These are phyloP conservation scores for Enoplosus armatus DNA, from an alignment of 2,797 vertebrate species.

Conservation along the genomic window DNA sequence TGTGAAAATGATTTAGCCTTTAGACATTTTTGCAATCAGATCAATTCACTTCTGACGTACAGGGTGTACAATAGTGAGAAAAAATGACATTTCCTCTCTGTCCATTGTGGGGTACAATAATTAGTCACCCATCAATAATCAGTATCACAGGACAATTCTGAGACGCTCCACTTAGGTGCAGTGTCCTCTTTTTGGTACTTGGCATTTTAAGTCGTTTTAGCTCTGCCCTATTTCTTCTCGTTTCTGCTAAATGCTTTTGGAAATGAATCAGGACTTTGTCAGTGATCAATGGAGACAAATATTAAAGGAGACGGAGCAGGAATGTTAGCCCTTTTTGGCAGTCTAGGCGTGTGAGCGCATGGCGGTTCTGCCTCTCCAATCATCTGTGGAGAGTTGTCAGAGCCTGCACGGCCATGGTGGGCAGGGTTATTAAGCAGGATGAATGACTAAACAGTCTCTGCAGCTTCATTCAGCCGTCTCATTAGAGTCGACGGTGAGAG, in stretches of 20 bases:
- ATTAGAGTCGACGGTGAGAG: constrained; percentile 77
- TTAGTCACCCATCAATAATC: constrained; percentile 44
- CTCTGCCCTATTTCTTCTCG: constrained; percentile 66
- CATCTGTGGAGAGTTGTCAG: constrained; percentile 79
- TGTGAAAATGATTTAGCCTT: constrained; percentile 7
- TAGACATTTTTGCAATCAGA: constrained; percentile 5
- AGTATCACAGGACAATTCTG: constrained; percentile 16
- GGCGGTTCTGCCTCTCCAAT: constrained; percentile 78
- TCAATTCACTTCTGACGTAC: constrained; percentile 7
- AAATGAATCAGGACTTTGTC: constrained; percentile 75
- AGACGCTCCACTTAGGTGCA: constrained; percentile 38
- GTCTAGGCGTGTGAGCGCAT: constrained; percentile 61
- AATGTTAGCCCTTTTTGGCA: constrained; percentile 76
- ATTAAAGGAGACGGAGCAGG: constrained; percentile 76
- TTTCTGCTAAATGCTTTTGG: constrained; percentile 75
- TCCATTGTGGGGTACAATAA: constrained; percentile 5
- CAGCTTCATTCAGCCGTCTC: constrained; percentile 80
- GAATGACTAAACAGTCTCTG: constrained; percentile 83
- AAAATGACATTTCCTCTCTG: not conserved
- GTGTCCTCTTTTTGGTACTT: constrained; percentile 42
- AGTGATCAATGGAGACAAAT: constrained; percentile 81
- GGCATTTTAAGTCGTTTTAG: constrained; percentile 56
- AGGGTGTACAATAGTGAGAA: not conserved
- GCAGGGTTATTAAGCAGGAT: constrained; percentile 85
- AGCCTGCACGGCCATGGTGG: constrained; percentile 69